Evolutionary conservation across 2,113 vertebrate genomes (phyloP).

Genomic region (Hydrolagus affinis): DNA sequence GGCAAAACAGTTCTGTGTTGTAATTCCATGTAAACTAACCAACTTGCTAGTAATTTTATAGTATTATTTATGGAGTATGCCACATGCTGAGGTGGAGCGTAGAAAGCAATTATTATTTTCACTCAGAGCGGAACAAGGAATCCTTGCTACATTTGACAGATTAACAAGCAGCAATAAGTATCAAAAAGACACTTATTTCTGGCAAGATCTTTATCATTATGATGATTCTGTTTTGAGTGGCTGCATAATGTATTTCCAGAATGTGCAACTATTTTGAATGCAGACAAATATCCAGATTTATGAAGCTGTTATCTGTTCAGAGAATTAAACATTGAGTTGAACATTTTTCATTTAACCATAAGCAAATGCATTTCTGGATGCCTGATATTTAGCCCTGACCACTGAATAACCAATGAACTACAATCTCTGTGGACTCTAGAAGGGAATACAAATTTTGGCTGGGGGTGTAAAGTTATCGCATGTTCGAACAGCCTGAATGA

Average conservation of each 20-base stretch:
- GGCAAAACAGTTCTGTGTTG: too few relatives aligned
- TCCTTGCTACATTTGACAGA: too few relatives aligned
- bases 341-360: neutral
- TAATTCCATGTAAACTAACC: too few relatives aligned
- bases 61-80: too few relatives aligned
- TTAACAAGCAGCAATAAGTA: neutral
- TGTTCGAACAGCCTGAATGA: neutral
- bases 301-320: neutral
- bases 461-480: neutral
- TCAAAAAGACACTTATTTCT: neutral
- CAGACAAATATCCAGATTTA: neutral
- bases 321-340: neutral
- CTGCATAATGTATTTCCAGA: neutral
- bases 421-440: neutral
- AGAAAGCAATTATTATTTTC: too few relatives aligned
- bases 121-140: too few relatives aligned
- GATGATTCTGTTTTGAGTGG: neutral
- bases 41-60: too few relatives aligned
- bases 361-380: neutral
- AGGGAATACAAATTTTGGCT: neutral
- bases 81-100: too few relatives aligned
- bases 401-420: neutral
- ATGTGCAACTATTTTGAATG: neutral
- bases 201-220: neutral
- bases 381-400: neutral